These are phyloP conservation scores for Erethizon dorsatum DNA, from an alignment of 2,797 vertebrate genomes.

Conservation along the genomic window DNA sequence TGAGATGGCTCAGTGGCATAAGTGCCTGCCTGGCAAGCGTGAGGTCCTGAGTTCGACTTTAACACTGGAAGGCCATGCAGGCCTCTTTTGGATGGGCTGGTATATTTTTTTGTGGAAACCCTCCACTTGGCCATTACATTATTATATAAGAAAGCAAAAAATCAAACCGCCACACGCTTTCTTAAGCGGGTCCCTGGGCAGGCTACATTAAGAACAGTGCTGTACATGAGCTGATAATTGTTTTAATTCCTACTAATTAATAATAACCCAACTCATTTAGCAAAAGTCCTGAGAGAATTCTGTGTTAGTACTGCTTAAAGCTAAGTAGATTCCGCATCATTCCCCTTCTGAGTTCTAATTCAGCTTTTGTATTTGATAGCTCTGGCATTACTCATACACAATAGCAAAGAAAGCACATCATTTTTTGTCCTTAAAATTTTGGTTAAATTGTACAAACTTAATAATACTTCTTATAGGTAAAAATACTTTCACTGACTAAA, in stretches of 20 bases:
- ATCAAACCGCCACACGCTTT: neutral
- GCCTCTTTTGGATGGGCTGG: neutral
- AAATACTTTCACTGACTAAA: slow-evolving; percentile 65
- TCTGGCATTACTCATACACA: neutral
- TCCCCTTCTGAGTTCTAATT: slow-evolving; percentile 34
- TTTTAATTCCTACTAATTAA: slow-evolving; percentile 80
- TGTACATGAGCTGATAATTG: slow-evolving; percentile 72
- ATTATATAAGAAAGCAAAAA: slow-evolving; percentile 62
- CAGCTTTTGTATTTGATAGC: slow-evolving; percentile 53
- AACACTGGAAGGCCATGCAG: neutral
- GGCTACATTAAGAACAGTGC: slow-evolving; percentile 55
- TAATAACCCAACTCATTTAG: slow-evolving; percentile 80
- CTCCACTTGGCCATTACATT: neutral
- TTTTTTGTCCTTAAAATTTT: slow-evolving; percentile 63
- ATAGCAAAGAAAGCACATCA: slow-evolving; percentile 47
- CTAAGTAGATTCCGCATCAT: slow-evolving; percentile 38
- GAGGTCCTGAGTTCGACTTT: neutral
- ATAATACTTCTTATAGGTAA: slow-evolving; percentile 64
- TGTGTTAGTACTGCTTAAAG: slow-evolving; percentile 43
- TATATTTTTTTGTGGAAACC: neutral
- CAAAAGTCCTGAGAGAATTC: slow-evolving; percentile 71
- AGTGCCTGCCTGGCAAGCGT: too few relatives aligned
- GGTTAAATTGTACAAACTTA: slow-evolving; percentile 60
- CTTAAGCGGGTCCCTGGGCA: slow-evolving; percentile 34
- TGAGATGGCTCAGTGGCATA: too few relatives aligned